Evolutionary conservation across 2,113 vertebrate genomes (phyloP).

Genomic region (Callaeas wilsoni): DNA sequence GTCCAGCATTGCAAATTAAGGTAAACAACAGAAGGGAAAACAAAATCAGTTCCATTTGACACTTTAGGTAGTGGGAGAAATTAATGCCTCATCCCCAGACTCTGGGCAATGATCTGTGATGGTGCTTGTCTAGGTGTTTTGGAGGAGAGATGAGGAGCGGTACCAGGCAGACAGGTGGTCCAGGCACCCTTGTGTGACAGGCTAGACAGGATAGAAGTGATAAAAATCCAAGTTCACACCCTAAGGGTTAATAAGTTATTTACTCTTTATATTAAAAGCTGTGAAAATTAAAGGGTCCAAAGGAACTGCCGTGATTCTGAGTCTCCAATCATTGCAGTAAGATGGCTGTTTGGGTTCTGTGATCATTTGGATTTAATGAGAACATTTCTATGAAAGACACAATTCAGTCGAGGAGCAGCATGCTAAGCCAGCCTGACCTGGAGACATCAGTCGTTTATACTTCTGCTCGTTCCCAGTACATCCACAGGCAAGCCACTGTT

Average conservation of each 20-base stretch:
- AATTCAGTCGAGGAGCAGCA: neutral
- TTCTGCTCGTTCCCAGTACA: neutral
- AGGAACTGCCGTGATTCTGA: neutral
- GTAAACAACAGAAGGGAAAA: neutral
- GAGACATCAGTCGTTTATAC: neutral
- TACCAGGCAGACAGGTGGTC: neutral
- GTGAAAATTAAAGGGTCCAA: neutral
- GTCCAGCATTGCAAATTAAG: neutral
- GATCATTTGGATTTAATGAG: constrained; percentile 21
- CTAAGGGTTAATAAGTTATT: neutral
- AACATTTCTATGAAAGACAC: constrained; percentile 19
- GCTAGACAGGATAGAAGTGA: neutral
- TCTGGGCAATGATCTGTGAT: neutral
- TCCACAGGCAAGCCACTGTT: constrained; percentile 9
- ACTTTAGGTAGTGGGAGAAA: neutral
- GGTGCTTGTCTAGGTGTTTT: neutral
- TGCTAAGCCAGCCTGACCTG: neutral
- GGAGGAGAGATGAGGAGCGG: neutral
- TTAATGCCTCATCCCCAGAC: rapidly evolving
- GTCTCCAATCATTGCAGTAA: neutral
- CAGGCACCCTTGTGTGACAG: neutral
- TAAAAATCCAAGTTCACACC: neutral
- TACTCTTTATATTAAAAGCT: neutral
- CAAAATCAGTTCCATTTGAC: neutral
- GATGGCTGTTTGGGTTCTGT: neutral